Evolutionary conservation across 2,113 vertebrate genomes (phyloP), one percentile per base, ranked within the genome.

Genomic region (Copsychus sechellarum): DNA sequence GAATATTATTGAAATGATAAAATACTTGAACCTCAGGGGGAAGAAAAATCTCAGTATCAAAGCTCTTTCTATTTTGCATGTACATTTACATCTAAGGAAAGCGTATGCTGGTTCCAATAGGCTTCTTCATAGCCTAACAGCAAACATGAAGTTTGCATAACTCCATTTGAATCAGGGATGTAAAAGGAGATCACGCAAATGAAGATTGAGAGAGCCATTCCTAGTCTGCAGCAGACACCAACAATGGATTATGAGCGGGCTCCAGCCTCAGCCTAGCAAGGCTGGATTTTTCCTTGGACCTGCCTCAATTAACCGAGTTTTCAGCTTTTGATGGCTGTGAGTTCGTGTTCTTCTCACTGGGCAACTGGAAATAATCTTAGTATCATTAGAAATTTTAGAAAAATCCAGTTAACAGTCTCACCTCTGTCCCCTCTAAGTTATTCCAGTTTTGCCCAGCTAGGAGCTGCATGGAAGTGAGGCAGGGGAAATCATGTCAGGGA

Each of bases 1-100:
- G 61, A 91, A 74, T 95, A 40, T 84, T 88, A 93, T 86, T 90
- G 58, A 96, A 88, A 96, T 66, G 34, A 93, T 90, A 66, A 94
- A 96, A 87, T 77, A 89, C 57, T 93, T 66, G 45, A 96, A 86
- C 90, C 82, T 93, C 62, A 1, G 19, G 54, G 54, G 74, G 0
- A 4, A 13, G 9, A 26, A 45, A 73, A 73, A 80, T 82, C 79
- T 77, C 71, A 77, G 76, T 78, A 88, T 92, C 74, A 94, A 94
- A 95, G 90, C 79, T 50, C 28, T 62, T 90, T 56, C 60, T 81
- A 43, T 84, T 96, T 90, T 93, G 69, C 43, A 70, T 83, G 67
- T 93, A 12, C 74, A 70, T 88, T 87, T 91, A 76, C 85, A 86
- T 94, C 66, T 88, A 54, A 88, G 87, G 47, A 82, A 90, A 58